phyloP scores from a whole-genome alignment of 2,888 invertebrate genomes.

The Rhimphoctona megacephalus region DNA sequence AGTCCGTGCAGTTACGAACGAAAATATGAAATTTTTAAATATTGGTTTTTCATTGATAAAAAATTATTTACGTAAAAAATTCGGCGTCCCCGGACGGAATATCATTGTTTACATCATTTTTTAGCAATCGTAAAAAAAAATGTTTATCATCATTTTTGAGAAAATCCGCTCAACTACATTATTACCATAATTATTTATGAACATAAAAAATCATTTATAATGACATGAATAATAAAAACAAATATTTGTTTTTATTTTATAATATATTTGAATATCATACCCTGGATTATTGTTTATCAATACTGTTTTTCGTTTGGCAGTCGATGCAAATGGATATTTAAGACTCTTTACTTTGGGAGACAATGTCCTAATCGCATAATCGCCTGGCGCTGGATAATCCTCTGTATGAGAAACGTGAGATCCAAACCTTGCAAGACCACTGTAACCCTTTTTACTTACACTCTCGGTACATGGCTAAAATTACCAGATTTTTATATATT shows the following conservation, averaged over 20 bases:
- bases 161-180: too few species aligned
- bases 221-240: background rate
- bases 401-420: constrained; percentile 63
- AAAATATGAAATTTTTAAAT: too few species aligned
- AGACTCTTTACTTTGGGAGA: constrained; percentile 68
- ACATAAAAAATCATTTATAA: background rate
- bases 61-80: too few species aligned
- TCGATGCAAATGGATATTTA: constrained; percentile 75
- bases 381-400: constrained; percentile 76
- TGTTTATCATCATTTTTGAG: too few species aligned
- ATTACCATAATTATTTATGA: too few species aligned
- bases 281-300: constrained; percentile 76
- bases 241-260: background rate
- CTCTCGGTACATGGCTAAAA: constrained; percentile 76
- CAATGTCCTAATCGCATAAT: constrained; percentile 72
- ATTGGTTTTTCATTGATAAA: too few species aligned
- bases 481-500: constrained; percentile 4
- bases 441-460: constrained; percentile 79
- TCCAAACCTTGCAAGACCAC: constrained; percentile 77
- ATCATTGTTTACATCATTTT: too few species aligned
- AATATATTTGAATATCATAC: constrained; percentile 68
- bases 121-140: too few species aligned
- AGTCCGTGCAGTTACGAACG: too few species aligned
- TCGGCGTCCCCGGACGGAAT: too few species aligned
- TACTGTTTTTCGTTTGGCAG: constrained; percentile 70